phyloP scores from a whole-genome alignment of 2,797 vertebrate species.

The Meriones psammophilus region DNA sequence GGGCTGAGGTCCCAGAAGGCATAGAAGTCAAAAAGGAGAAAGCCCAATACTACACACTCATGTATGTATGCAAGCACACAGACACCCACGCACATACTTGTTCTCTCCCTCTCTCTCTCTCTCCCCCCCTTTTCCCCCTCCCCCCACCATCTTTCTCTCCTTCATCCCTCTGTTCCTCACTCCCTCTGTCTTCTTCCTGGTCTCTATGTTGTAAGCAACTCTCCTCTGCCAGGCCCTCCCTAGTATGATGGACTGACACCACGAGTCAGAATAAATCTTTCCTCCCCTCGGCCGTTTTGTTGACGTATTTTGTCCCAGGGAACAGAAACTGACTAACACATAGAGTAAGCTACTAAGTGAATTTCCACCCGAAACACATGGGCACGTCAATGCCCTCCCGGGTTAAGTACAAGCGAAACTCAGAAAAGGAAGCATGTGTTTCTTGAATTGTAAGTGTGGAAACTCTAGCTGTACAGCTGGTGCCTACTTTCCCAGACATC shows the following conservation, averaged over 20 bases:
- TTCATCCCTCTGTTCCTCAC: no score
- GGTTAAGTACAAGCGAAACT: constrained; percentile 3
- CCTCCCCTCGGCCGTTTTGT: not conserved
- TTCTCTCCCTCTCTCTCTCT: no score
- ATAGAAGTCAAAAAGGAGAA: not conserved
- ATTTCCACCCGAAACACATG: constrained; percentile 40
- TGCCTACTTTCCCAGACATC: not conserved
- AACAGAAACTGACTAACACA: not conserved
- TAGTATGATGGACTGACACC: not conserved
- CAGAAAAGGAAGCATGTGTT: constrained; percentile 30
- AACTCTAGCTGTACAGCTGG: not conserved
- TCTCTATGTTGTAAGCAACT: not conserved
- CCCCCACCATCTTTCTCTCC: not conserved
- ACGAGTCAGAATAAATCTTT: not conserved
- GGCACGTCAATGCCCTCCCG: constrained; percentile 32
- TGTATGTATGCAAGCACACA: no score
- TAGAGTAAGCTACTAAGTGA: not conserved
- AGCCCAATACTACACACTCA: not conserved
- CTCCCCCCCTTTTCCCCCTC: no score
- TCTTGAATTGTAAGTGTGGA: constrained; percentile 25
- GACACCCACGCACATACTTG: no score
- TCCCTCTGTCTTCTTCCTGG: not conserved
- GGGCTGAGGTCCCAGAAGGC: not conserved
- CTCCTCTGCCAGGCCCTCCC: not conserved
- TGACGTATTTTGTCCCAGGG: not conserved